Evolutionary conservation across 2,113 vertebrate genomes (phyloP), one percentile per base, ranked within the genome.

Genomic region (Colinus virginianus): DNA sequence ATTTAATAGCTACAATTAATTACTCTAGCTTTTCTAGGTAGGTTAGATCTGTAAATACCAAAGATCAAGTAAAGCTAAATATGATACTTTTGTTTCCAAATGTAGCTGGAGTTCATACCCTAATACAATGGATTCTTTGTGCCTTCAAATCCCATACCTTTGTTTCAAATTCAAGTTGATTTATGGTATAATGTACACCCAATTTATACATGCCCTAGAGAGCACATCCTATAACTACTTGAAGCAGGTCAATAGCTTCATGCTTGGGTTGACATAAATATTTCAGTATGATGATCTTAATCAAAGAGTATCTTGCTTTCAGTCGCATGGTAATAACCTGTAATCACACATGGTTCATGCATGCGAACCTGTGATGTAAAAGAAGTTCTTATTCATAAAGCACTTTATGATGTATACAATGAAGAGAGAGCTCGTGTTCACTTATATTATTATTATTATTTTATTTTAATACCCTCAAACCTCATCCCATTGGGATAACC

Each of bases 111-210:
- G 36, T 77, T 90, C 78, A 70, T 64, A 58, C 62, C 16, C 25
- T 56, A 70, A 58, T 13, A 53, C 59, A 84, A 32, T 25, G 26
- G 25, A 38, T 68, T 49, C 83, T 74, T 78, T 36, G 36, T 71
- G 81, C 59, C 43, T 26, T 90, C 88, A 70, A 43, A 81, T 55
- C 43, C 42, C 53, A 9, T 49, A 78, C 62, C 88, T 84, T 75
- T 79, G 59, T 81, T 88, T 95, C 45, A 69, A 95, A 85, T 93
- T 74, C 68, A 81, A 25, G 78, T 58, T 95, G 89, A 94, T 95
- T 95, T 78, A 68, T 61, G 55, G 55, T 70, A 64, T 74, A 71
- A 87, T n/a, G 34, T 68, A 30, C 19, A 69, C 18, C 55, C 53
- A 42, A 32, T 88, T 91, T 82, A 40, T 82, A 68, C 11, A 8